Conservation (phyloP, 2,797 vertebrate species). For the Tragelaphus eurycerus region DNA sequence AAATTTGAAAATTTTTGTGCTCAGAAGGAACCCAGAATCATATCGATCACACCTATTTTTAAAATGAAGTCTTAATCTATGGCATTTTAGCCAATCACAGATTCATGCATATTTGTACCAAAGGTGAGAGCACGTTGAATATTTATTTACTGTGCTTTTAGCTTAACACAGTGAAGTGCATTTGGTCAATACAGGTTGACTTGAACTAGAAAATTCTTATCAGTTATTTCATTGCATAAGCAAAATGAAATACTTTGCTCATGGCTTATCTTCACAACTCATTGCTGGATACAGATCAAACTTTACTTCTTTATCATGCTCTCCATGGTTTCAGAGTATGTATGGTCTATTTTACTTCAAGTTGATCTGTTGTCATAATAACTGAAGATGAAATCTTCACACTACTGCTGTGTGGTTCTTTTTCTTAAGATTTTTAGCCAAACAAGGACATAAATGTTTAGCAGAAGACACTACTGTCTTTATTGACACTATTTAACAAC, state of each 20-base stretch:
- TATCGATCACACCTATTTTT: neutral
- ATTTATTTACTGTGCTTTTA: constrained; percentile 5
- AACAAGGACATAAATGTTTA: neutral
- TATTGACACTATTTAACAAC: neutral
- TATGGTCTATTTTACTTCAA: neutral
- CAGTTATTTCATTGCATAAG: neutral
- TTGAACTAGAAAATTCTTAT: neutral
- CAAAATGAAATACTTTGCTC: neutral
- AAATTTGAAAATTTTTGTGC: neutral
- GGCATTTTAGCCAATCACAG: neutral
- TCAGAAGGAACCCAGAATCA: neutral
- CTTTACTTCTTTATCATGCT: neutral
- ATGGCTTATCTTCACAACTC: neutral
- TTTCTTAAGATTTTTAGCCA: neutral
- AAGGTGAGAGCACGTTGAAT: neutral
- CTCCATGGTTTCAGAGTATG: neutral
- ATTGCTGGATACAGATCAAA: neutral
- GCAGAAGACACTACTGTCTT: neutral
- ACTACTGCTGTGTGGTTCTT: neutral
- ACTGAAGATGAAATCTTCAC: neutral
- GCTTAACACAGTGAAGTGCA: neutral
- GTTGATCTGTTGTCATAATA: neutral
- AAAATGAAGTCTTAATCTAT: neutral
- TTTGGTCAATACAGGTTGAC: neutral
- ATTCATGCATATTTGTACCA: neutral